A percentile compares a stretch with the other conserved stretches of the same genome.
phyloP scores from a whole-genome alignment of 2,113 vertebrate species.

The Microcebus jonahi region DNA sequence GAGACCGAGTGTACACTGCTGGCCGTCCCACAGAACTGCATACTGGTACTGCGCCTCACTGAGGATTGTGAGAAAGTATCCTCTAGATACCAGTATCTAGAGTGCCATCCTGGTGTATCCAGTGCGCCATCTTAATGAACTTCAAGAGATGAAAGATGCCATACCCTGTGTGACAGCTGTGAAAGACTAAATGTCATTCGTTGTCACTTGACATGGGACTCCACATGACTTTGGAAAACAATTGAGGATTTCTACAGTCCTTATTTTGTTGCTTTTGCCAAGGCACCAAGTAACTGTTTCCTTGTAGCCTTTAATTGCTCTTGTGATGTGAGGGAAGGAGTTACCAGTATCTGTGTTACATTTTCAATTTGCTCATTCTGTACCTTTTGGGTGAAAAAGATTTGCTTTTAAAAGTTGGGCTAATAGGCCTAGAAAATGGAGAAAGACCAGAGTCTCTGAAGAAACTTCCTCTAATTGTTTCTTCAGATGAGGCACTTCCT shows the following conservation, averaged over 20 bases:
- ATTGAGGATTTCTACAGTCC: too few relatives aligned
- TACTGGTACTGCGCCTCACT: too few relatives aligned
- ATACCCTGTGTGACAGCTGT: neutral
- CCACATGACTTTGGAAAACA: too few relatives aligned
- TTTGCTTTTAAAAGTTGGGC: slow-evolving; percentile 94
- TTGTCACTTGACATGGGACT: too few relatives aligned
- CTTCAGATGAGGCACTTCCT: too few relatives aligned
- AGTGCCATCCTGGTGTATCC: too few relatives aligned
- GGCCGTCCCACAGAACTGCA: neutral
- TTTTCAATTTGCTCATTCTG: slow-evolving; percentile 93
- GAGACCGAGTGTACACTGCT: neutral
- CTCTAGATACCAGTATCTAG: neutral
- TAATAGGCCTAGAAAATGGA: too few relatives aligned
- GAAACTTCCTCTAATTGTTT: slow-evolving; percentile 87
- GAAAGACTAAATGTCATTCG: too few relatives aligned
- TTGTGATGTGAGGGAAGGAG: slow-evolving; percentile 84
- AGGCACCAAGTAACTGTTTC: too few relatives aligned
- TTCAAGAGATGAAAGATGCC: too few relatives aligned
- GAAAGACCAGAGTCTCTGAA: slow-evolving; percentile 82
- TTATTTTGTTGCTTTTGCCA: too few relatives aligned
- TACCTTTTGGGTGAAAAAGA: slow-evolving; percentile 91
- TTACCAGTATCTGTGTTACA: slow-evolving; percentile 93
- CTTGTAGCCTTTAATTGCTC: slow-evolving; percentile 85
- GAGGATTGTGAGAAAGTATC: neutral
- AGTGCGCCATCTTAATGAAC: too few relatives aligned